Evolutionary conservation across 2,113 vertebrate genomes (phyloP), one percentile per base, ranked within the genome.

Genomic region (Rhinogobius similis): DNA sequence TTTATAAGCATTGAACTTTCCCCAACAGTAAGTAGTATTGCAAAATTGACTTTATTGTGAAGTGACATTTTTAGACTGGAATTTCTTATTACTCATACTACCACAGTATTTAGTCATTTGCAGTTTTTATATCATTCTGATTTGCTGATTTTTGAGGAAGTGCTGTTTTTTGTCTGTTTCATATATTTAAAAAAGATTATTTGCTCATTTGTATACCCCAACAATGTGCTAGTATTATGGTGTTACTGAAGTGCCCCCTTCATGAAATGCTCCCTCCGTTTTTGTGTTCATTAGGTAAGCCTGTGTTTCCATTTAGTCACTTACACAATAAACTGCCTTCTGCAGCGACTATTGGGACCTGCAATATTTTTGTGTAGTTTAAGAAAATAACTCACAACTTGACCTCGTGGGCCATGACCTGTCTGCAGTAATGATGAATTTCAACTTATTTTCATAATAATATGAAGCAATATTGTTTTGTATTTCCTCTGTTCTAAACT

Each of bases 21-120:
- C 79, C 75, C 83, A 86, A 86, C 72, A 61, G 69, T 75, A 39
- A 52, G 62, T 53, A 29, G 68, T 72, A 69, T 62, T 75, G 74
- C 65, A 67, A 32, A 61, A 52, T 78, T 58, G 53, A 68, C 73
- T 65, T 78, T 64, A 14, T 53, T 50, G 74, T 23, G 65, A 68
- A 79, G 26, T 70, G 59, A 27, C 50, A 12, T 32, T 43, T 50
- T 26, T 65, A 85, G 64, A 73, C 39, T 76, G 78, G 75, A 84
- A 75, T 80, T 84, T 82, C 68, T 71, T 41, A 72, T 88, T 82
- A 86, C 68, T 85, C 76, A 81, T 75, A 77, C 3, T 14, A 23
- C 23, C 23, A 24, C 23, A 24, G 11, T 41, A 8, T 32, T 62
- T 55, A 3, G 26, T 78, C 56, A 52, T 23, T 46, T 63, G 48